Base-by-base conservation (phyloP, 2,888 invertebrate genomes). In the Bombylius discolor region DNA sequence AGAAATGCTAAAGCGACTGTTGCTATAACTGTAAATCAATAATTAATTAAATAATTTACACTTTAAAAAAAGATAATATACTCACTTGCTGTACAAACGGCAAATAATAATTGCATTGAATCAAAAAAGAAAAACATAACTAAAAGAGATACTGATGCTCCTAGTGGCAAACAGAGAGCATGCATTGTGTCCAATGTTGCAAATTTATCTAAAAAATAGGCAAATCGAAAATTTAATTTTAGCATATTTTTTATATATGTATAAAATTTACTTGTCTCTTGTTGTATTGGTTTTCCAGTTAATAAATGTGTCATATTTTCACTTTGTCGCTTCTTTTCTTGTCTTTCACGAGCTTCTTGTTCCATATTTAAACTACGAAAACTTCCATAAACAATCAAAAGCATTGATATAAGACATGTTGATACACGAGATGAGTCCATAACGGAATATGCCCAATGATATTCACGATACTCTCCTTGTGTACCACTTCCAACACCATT, bases 81-180 rank as follows among this genome's bases (percentile, higher is more conserved):
- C 87, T 85, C 76, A 96, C 96, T 92, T 70, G 97, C 96, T 67
- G 97, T 97, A 73, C 95, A 96, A 67, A 96, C 92, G 62, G 90
- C 95, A 79, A 87, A 95, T 65, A 87, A 83, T 80, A 91, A 90
- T 78, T 97, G 97, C 89, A 97, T 94, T 56, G 96, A 96, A 77
- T 97, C 97, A 71, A 97, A 97, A 78, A 96, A 97, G 81, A 97
- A 95, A 77, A 97, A 97, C 96, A 97, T 97, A 68, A 97, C 85
- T 60, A 97, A 84, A 62, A 97, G 80, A 59, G 96, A 96, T 66
- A 95, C 86, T 61, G 96, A 96, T 65, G 97, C 96, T 68, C 95
- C 95, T 61, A 94, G 79, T 57, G 97, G 97, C 73, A 97, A 82
- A 78, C 96, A 95, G 68, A 97, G 81, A 65, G 96, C 97, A 76